phyloP scores from a whole-genome alignment of 1,140 invertebrate genomes.

The Plodia interpunctella region DNA sequence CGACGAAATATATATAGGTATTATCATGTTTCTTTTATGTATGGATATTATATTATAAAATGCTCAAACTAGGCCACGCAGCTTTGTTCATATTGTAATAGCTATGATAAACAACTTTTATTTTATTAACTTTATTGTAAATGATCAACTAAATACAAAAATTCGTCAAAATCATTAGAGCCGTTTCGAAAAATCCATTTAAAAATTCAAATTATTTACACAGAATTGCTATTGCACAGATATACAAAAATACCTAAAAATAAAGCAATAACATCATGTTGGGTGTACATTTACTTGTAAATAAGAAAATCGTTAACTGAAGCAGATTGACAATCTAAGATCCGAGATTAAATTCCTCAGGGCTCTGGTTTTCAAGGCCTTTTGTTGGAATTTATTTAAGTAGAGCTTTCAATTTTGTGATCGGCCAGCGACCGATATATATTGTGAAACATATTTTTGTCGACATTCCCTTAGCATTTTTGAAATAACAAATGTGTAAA shows the following conservation, averaged over 20 bases:
- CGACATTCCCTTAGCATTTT: background rate
- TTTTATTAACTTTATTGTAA: too few species aligned
- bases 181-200: too few species aligned
- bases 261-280: background rate
- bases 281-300: background rate
- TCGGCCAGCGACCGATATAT: background rate
- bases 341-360: background rate
- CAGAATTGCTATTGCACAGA: too few species aligned
- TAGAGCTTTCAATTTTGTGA: background rate
- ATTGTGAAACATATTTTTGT: background rate
- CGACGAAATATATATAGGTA: too few species aligned
- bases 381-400: slow-evolving; percentile 7
- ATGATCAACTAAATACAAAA: too few species aligned
- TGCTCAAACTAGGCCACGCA: too few species aligned
- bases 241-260: background rate
- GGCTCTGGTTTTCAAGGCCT: background rate
- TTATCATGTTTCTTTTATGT: too few species aligned
- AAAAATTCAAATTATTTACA: too few species aligned
- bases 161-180: too few species aligned
- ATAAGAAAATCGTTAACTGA: background rate
- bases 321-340: slow-evolving; percentile 1
- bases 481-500: background rate
- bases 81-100: too few species aligned
- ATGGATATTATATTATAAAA: too few species aligned
- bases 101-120: too few species aligned